A percentile compares a stretch with the other conserved stretches of the same genome.
Conservation (phyloP, 2,888 invertebrate genomes). For the Drosophila bunnanda region DNA sequence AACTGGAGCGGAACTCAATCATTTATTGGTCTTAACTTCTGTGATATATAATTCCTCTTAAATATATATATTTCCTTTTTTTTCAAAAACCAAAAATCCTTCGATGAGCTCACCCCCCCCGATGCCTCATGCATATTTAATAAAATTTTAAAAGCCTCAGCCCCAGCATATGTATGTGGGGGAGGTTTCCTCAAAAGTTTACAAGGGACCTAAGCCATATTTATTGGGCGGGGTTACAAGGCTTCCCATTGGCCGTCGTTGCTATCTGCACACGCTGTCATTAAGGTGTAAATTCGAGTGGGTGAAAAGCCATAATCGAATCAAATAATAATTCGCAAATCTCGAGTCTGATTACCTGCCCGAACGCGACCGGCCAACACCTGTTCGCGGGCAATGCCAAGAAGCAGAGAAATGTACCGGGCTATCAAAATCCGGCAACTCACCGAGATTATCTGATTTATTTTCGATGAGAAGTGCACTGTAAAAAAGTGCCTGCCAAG, state of each 20-base stretch:
- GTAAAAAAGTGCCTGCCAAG: neutral
- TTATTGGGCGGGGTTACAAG: conserved; percentile 1
- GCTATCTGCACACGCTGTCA: conserved; percentile 34
- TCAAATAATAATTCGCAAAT: conserved; percentile 49
- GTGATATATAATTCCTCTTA: conserved; percentile 56
- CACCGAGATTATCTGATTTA: conserved; percentile 28
- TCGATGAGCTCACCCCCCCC: neutral
- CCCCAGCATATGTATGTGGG: conserved; percentile 9
- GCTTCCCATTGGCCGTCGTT: conserved; percentile 30
- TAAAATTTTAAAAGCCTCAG: conserved; percentile 41
- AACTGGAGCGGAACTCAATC: neutral
- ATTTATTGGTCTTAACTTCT: conserved; percentile 43
- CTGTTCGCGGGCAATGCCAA: conserved; percentile 53
- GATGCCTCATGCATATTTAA: conserved; percentile 38
- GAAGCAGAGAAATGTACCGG: conserved; percentile 61
- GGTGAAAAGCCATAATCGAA: conserved; percentile 35
- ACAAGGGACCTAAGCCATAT: neutral
- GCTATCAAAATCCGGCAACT: conserved; percentile 37
- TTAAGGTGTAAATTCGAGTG: conserved; percentile 35
- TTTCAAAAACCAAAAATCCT: conserved; percentile 13
- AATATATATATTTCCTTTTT: neutral
- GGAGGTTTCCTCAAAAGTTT: conserved; percentile 11
- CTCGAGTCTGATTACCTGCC: conserved; percentile 30
- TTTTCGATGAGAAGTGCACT: conserved; percentile 46
- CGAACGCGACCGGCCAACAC: conserved; percentile 49